These are phyloP conservation scores for Coenobita brevimanus DNA, from an alignment of 1,140 invertebrate species.

Conservation along the genomic window DNA sequence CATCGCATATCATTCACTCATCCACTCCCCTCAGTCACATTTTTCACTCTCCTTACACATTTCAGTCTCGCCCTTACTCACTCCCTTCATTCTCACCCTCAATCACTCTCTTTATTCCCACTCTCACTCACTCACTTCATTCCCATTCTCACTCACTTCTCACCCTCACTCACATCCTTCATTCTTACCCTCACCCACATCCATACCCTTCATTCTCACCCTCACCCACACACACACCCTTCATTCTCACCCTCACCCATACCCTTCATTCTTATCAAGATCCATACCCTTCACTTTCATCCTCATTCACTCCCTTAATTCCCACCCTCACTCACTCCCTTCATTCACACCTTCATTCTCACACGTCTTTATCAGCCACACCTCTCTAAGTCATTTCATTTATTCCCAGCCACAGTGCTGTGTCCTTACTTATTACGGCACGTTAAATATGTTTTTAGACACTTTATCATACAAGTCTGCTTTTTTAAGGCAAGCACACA, in stretches of 20 bases:
- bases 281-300: too few species aligned
- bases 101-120: background rate
- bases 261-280: too few species aligned
- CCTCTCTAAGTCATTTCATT: constrained; percentile 20
- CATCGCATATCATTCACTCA: background rate
- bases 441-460: too few species aligned
- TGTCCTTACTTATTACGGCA: too few species aligned
- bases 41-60: too few species aligned
- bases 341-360: background rate
- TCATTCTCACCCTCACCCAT: background rate
- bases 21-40: too few species aligned
- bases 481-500: too few species aligned
- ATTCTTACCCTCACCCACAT: constrained; percentile 6
- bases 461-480: too few species aligned
- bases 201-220: background rate
- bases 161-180: background rate
- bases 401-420: constrained; percentile 1
- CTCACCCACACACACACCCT: background rate
- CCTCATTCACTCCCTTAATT: background rate
- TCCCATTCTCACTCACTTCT: background rate
- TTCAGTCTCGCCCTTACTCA: too few species aligned
- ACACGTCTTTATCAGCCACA: background rate
- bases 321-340: background rate
- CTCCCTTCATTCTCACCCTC: background rate
- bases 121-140: background rate